phyloP scores from a whole-genome alignment of 2,888 invertebrate species.

The Chymomyza fuscimana region DNA sequence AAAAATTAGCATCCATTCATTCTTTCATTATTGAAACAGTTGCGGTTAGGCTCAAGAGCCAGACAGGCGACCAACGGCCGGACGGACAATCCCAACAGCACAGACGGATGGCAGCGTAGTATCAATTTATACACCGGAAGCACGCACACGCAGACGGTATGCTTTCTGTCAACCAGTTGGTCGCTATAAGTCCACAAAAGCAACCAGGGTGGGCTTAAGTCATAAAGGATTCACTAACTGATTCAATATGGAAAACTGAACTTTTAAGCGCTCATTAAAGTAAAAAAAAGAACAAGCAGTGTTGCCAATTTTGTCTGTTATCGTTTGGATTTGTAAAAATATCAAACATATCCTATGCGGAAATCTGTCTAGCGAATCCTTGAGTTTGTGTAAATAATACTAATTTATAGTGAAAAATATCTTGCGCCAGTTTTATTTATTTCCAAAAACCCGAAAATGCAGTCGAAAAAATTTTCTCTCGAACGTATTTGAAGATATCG shows the following conservation, averaged over 20 bases:
- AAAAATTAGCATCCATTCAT: slow-evolving; percentile 70
- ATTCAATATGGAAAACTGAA: background rate
- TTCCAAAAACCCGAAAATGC: too few species aligned
- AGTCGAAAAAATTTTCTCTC: too few species aligned
- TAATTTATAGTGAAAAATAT: too few species aligned
- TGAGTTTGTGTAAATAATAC: too few species aligned
- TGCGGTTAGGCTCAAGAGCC: slow-evolving; percentile 38
- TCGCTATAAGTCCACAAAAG: background rate
- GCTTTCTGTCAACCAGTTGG: background rate
- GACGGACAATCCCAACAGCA: background rate
- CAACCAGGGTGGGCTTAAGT: background rate
- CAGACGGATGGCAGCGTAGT: slow-evolving; percentile 27
- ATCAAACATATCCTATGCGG: too few species aligned
- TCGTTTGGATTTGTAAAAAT: too few species aligned
- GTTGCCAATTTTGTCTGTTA: too few species aligned
- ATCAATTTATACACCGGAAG: slow-evolving; percentile 71
- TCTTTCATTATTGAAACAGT: slow-evolving; percentile 27
- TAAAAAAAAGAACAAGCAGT: too few species aligned
- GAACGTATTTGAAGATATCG: too few species aligned
- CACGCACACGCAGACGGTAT: slow-evolving; percentile 35
- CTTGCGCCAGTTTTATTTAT: too few species aligned
- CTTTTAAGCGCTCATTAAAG: background rate
- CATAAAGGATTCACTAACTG: background rate
- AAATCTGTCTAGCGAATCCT: too few species aligned
- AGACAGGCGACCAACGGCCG: background rate